Evolutionary conservation across 2,888 invertebrate genomes (phyloP).

Genomic region (Apamea sordens): DNA sequence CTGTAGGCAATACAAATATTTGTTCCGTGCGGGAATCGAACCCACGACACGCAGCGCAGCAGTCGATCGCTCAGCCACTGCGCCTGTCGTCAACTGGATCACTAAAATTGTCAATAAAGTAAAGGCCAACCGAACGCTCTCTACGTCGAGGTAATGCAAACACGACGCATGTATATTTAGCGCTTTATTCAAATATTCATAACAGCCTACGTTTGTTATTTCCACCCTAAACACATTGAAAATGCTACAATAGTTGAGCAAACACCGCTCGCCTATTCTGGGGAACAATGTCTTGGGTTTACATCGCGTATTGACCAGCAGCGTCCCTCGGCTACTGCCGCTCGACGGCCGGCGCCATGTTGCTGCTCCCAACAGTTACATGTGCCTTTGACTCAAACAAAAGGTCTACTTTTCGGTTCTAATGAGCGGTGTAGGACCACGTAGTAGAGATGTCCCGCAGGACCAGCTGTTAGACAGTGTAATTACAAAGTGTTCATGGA

Average conservation of each 20-base stretch:
- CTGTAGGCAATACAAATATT: too few species aligned
- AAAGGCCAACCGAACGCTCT: neutral
- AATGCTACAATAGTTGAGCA: conserved; percentile 21
- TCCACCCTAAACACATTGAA: neutral
- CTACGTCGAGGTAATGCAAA: neutral
- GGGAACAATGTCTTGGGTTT: conserved; percentile 27
- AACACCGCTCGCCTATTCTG: conserved; percentile 20
- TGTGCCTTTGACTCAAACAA: conserved; percentile 41
- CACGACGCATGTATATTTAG: conserved; percentile 4
- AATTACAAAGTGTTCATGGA: neutral
- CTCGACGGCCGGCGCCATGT: neutral
- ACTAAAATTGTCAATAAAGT: conserved; percentile 6
- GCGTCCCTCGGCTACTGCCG: conserved; percentile 1
- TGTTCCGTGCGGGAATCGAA: too few species aligned
- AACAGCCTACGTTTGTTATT: conserved; percentile 5
- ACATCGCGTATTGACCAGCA: neutral
- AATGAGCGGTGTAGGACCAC: conserved; percentile 31
- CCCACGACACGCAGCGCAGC: too few species aligned
- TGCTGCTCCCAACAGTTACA: conserved; percentile 25
- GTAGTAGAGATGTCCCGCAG: conserved; percentile 3
- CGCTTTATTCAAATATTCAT: conserved; percentile 17
- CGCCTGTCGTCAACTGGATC: neutral
- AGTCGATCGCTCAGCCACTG: too few species aligned
- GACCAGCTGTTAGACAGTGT: neutral
- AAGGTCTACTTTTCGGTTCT: conserved; percentile 47